phyloP scores from a whole-genome alignment of 2,113 vertebrate genomes.

The Pomatostomus ruficeps region DNA sequence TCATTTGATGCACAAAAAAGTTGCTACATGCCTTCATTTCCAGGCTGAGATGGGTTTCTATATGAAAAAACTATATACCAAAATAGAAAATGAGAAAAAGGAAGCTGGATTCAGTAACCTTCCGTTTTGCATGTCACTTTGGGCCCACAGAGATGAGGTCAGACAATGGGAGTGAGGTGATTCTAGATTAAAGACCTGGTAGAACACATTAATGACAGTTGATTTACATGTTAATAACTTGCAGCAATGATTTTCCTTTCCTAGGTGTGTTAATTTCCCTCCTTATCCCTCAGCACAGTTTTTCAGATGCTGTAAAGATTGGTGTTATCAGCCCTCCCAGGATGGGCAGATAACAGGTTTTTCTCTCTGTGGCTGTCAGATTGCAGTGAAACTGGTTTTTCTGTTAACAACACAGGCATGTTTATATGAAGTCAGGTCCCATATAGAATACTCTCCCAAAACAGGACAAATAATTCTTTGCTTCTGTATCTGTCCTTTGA shows the following conservation, averaged over 20 bases:
- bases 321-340: constrained; percentile 2
- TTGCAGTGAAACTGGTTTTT: background rate
- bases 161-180: background rate
- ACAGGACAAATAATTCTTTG: background rate
- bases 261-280: background rate
- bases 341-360: background rate
- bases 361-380: background rate
- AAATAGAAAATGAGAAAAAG: background rate
- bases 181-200: background rate
- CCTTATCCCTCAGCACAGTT: background rate
- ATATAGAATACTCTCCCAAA: background rate
- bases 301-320: constrained; percentile 2
- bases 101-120: background rate
- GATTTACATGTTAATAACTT: background rate
- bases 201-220: background rate
- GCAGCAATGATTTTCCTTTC: background rate
- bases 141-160: background rate
- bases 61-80: background rate
- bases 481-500: background rate
- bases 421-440: background rate
- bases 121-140: background rate
- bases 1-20: background rate
- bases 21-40: background rate
- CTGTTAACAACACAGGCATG: background rate
- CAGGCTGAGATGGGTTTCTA: background rate